Conservation (phyloP, 2,797 vertebrate genomes). For the Coluber constrictor region DNA sequence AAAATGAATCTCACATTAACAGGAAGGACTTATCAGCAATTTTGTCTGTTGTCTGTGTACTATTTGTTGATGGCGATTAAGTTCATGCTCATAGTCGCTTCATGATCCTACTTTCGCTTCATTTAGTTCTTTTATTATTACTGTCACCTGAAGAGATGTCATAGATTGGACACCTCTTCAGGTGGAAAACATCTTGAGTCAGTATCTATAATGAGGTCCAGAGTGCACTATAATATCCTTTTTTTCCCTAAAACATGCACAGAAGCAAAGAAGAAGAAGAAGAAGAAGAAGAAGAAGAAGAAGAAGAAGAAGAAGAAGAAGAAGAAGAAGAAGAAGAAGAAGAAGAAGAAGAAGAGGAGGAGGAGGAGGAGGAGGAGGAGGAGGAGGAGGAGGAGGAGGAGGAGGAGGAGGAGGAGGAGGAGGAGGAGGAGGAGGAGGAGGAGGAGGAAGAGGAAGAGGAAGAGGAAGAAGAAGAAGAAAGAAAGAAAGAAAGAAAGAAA, state of each 20-base stretch:
- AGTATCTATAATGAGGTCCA: neutral
- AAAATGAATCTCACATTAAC: neutral
- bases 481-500: too few species aligned
- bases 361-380: too few species aligned
- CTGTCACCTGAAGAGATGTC: too few species aligned
- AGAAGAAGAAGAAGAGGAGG: too few species aligned
- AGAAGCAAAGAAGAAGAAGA: neutral
- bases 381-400: too few species aligned
- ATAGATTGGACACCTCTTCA: too few species aligned
- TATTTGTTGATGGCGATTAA: neutral
- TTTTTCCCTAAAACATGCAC: neutral
- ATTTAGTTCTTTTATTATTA: neutral
- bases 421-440: too few species aligned
- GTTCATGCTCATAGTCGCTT: neutral
- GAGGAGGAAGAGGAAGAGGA: too few species aligned
- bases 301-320: too few species aligned
- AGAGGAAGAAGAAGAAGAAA: too few species aligned
- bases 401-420: fast-evolving
- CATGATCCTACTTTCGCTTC: neutral
- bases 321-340: too few species aligned
- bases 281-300: too few species aligned
- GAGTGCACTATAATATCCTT: neutral
- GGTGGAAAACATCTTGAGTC: neutral
- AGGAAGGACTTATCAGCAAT: neutral
- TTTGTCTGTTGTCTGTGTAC: neutral